Evolutionary conservation across 1,140 invertebrate species (phyloP).

Genomic region (Penaeus indicus): DNA sequence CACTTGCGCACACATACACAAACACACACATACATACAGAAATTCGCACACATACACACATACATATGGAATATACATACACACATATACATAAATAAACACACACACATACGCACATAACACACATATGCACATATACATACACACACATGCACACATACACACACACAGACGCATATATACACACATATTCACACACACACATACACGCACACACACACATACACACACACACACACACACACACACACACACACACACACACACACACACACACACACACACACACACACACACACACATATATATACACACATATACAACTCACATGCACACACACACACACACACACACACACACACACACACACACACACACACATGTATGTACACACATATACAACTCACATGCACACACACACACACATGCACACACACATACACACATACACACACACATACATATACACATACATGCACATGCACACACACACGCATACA

Average conservation of each 20-base stretch:
- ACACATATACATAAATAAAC: neutral
- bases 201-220: neutral
- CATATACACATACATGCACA: neutral
- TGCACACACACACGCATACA: too few relatives aligned
- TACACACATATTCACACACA: neutral
- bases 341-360: neutral
- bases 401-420: too few relatives aligned
- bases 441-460: slow-evolving; percentile 3
- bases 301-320: neutral
- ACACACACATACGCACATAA: neutral
- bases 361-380: slow-evolving; percentile 4
- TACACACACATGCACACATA: neutral
- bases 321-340: neutral
- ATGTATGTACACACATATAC: neutral
- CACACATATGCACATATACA: neutral
- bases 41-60: too few relatives aligned
- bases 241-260: slow-evolving; percentile 6
- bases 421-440: neutral
- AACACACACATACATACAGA: too few relatives aligned
- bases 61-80: neutral
- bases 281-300: slow-evolving; percentile 6
- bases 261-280: slow-evolving; percentile 5
- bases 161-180: neutral
- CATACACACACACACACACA: neutral
- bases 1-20: too few relatives aligned